Conservation (phyloP, 2,113 vertebrate species). For the Cephalopholis sonnerati region DNA sequence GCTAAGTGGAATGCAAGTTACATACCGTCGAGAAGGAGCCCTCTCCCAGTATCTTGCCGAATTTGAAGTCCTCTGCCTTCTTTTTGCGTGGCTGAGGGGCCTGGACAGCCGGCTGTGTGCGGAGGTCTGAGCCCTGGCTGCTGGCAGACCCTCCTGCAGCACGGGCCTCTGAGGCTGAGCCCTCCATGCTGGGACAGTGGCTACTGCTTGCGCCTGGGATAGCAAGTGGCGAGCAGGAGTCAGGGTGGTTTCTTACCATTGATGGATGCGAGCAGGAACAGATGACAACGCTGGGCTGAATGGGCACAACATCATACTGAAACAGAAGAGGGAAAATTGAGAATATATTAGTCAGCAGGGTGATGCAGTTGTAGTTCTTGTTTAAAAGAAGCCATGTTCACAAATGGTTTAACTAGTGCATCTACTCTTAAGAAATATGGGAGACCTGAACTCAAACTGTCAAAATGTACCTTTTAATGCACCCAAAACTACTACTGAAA, state of each 20-base stretch:
- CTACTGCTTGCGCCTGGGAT: constrained; percentile 89
- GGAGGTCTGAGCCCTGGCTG: constrained; percentile 83
- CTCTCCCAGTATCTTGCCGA: constrained; percentile 98
- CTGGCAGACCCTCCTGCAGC: constrained; percentile 79
- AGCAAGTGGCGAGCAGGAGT: constrained; percentile 89
- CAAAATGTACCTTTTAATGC: not conserved
- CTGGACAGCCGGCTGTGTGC: constrained; percentile 76
- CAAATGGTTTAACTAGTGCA: not conserved
- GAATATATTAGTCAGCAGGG: constrained; percentile 24
- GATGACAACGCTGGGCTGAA: constrained; percentile 96
- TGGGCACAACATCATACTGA: constrained; percentile 98
- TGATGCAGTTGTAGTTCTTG: not conserved
- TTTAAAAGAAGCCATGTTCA: not conserved
- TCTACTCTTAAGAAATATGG: constrained; percentile 8
- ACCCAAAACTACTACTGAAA: not conserved
- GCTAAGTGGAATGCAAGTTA: constrained; percentile 69
- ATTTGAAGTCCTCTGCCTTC: constrained; percentile 96
- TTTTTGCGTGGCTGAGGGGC: constrained; percentile 94
- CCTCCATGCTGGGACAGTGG: constrained; percentile 90
- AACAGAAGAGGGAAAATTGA: constrained; percentile 52
- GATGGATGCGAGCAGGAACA: constrained; percentile 95
- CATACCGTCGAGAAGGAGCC: constrained; percentile 98
- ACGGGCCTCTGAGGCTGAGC: constrained; percentile 84
- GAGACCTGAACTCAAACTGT: not conserved
- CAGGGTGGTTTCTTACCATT: constrained; percentile 96